Percentiles rank a stretch among this genome's conserved stretches.
Conservation (phyloP, 1,140 invertebrate genomes). For the Trichonephila clavata region DNA sequence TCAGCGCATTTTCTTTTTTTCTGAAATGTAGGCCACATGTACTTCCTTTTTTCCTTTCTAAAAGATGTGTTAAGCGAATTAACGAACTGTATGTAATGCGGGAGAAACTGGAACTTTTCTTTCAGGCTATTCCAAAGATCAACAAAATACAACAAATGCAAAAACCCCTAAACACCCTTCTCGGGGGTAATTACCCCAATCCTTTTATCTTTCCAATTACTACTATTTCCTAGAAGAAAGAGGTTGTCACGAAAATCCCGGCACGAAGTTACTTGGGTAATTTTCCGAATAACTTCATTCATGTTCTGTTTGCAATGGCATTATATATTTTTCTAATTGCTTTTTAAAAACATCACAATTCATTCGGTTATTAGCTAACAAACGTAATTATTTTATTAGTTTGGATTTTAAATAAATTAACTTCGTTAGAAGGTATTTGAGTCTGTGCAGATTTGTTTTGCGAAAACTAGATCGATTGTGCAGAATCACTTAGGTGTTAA, state of each 20-base stretch:
- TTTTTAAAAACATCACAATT: too few species aligned
- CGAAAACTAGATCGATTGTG: too few species aligned
- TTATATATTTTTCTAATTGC: background rate
- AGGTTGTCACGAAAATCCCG: background rate
- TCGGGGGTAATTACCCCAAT: slow-evolving; percentile 3
- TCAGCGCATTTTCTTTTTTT: background rate
- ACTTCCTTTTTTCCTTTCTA: background rate
- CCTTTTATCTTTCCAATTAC: slow-evolving; percentile 9
- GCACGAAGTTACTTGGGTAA: background rate
- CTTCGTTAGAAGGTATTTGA: too few species aligned
- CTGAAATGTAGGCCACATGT: background rate
- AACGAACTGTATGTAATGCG: background rate
- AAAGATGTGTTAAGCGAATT: slow-evolving; percentile 18
- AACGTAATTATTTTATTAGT: too few species aligned
- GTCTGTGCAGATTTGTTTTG: too few species aligned
- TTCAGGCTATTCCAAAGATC: background rate
- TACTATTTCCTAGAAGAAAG: slow-evolving; percentile 5
- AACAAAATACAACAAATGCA: background rate
- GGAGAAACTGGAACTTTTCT: background rate
- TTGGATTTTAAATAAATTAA: too few species aligned
- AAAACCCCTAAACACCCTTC: background rate
- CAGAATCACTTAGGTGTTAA: too few species aligned
- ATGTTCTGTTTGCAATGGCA: background rate
- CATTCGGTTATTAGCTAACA: too few species aligned
- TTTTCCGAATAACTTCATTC: background rate